These are phyloP conservation scores for Himalopsyche kuldschensis DNA, from an alignment of 2,888 invertebrate genomes.

Conservation along the genomic window DNA sequence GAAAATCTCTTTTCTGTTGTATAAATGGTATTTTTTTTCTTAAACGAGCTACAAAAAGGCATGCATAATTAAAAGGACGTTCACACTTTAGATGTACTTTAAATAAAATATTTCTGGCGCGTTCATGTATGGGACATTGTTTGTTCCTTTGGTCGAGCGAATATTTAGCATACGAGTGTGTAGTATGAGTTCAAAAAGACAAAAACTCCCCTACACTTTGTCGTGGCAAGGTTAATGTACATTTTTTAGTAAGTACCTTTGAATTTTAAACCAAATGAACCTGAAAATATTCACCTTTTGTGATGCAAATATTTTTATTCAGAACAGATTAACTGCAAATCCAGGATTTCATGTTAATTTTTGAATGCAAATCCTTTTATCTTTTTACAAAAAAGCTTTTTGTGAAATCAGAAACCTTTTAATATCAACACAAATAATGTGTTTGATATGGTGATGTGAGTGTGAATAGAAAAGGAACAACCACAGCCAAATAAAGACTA, in stretches of 20 bases:
- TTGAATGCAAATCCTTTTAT: background rate
- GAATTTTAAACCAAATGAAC: background rate
- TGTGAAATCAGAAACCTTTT: background rate
- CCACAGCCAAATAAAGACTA: too few relatives aligned
- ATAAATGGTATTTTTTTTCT: too few relatives aligned
- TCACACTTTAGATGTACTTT: background rate
- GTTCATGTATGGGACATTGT: background rate
- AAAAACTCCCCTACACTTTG: background rate
- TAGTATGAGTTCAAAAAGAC: slow-evolving; percentile 1
- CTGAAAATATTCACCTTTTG: background rate
- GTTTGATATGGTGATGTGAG: too few relatives aligned
- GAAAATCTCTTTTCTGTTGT: too few relatives aligned
- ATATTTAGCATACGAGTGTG: background rate
- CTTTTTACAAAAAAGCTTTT: background rate
- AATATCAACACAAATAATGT: background rate
- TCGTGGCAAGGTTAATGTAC: background rate
- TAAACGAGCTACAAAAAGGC: too few relatives aligned
- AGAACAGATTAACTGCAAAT: background rate
- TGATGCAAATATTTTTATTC: background rate
- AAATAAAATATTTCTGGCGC: slow-evolving; percentile 8
- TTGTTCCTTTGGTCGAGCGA: background rate
- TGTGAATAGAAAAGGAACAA: too few relatives aligned
- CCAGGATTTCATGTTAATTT: background rate
- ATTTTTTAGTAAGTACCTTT: background rate
- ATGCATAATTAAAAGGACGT: background rate